These are phyloP conservation scores for Notiomystis cincta DNA, from an alignment of 2,113 vertebrate species.

Conservation along the genomic window DNA sequence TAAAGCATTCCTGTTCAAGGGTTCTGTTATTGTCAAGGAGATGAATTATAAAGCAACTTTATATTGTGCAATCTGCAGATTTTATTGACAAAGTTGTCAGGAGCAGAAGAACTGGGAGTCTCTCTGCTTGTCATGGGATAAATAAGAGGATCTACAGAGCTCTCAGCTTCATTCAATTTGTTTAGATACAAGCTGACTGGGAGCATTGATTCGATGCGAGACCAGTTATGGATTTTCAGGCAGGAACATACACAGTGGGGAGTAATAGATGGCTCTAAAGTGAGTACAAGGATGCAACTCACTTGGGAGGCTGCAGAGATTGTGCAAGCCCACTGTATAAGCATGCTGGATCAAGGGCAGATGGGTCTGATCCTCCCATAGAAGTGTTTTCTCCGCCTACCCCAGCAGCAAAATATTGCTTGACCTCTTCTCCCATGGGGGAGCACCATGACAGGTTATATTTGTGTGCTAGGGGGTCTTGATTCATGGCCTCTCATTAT, in stretches of 20 bases:
- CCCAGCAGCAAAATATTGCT: background rate
- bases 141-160: conserved; percentile 65
- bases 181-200: conserved; percentile 70
- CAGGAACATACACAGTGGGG: background rate
- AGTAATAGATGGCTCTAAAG: conserved; percentile 29
- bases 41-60: conserved; percentile 75
- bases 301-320: background rate
- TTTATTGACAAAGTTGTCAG: conserved; percentile 79
- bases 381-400: background rate
- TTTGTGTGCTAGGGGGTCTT: background rate
- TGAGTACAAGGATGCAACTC: conserved; percentile 1
- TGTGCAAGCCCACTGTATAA: background rate
- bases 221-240: conserved; percentile 68
- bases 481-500: background rate
- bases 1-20: conserved; percentile 47
- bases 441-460: background rate
- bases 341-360: background rate
- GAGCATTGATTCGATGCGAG: conserved; percentile 66
- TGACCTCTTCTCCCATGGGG: background rate
- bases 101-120: conserved; percentile 59
- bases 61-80: conserved; percentile 62
- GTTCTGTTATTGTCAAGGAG: conserved; percentile 67
- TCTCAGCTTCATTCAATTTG: conserved; percentile 72
- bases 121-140: conserved; percentile 69
- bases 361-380: background rate